Evolutionary conservation across 1,140 invertebrate species (phyloP).

Genomic region (Drosophila arizonae): DNA sequence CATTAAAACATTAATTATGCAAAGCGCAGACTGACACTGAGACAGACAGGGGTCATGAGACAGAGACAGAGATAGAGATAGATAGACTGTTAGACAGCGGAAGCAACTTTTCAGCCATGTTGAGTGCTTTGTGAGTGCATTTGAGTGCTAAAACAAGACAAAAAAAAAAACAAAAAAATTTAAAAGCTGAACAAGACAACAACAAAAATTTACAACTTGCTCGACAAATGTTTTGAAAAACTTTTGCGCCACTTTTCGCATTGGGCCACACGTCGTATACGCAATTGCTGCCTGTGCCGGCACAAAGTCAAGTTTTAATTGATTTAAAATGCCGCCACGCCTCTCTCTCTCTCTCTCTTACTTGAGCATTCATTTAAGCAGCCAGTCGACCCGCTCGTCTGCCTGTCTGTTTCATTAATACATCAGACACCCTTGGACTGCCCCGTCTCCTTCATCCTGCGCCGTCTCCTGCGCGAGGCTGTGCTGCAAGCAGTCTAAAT

Average conservation of each 20-base stretch:
- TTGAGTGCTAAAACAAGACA: conserved; percentile 14
- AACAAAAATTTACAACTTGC: conserved; percentile 11
- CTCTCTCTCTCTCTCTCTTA: conserved; percentile 6
- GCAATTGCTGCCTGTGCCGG: conserved; percentile 42
- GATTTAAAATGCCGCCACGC: conserved; percentile 65
- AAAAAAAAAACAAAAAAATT: neutral
- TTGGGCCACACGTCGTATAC: conserved; percentile 54
- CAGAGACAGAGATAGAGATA: neutral
- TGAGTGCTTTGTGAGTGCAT: conserved; percentile 36
- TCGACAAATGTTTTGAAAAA: conserved; percentile 28
- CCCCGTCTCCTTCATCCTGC: too few species aligned
- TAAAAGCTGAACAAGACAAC: neutral
- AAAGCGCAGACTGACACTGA: conserved; percentile 41
- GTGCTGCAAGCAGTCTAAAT: conserved; percentile 43
- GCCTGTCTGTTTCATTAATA: conserved; percentile 62
- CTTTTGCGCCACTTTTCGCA: conserved; percentile 37
- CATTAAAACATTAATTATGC: conserved; percentile 79
- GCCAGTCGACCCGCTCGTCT: conserved; percentile 8
- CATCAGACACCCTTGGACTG: conserved; percentile 41
- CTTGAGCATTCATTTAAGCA: conserved; percentile 46
- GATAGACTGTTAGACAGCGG: conserved; percentile 12
- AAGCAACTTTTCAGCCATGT: conserved; percentile 36
- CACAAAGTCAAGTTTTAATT: conserved; percentile 74
- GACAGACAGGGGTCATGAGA: neutral
- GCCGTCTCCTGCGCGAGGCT: neutral